Evolutionary conservation across 1,140 invertebrate genomes (phyloP).

Genomic region (Hypsibius dujardini): DNA sequence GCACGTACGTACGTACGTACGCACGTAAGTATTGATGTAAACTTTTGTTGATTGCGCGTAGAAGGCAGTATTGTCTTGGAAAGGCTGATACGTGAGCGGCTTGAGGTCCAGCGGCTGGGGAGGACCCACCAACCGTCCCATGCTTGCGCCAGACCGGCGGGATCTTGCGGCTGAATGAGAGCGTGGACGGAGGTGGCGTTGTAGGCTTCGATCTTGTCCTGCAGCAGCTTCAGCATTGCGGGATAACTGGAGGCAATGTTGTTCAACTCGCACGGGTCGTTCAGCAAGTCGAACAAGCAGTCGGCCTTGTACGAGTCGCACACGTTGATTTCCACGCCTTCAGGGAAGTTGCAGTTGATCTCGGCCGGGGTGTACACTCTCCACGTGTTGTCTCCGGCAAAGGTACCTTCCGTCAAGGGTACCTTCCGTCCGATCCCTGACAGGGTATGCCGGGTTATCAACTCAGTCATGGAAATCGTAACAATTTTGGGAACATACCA

Average conservation of each 20-base stretch:
- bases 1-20: too few species aligned
- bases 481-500: neutral
- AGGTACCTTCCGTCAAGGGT: neutral
- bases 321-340: conserved; percentile 21
- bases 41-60: too few species aligned
- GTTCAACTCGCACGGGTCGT: conserved; percentile 33
- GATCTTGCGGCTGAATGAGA: neutral
- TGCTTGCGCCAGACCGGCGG: neutral
- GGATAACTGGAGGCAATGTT: conserved; percentile 27
- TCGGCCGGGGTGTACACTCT: neutral
- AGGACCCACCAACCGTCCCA: neutral
- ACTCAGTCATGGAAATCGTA: neutral
- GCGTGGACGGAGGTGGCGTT: neutral
- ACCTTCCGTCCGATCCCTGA: neutral
- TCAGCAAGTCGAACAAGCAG: conserved; percentile 31
- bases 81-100: neutral
- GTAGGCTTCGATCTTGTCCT: neutral
- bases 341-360: conserved; percentile 3
- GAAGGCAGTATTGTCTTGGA: too few species aligned
- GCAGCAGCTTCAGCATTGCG: conserved; percentile 22
- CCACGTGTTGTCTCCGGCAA: neutral
- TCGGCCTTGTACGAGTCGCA: conserved; percentile 24
- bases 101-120: neutral
- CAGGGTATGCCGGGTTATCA: neutral
- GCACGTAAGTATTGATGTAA: too few species aligned